A percentile compares a stretch with the other conserved stretches of the same genome.
These are phyloP conservation scores for Pempheris klunzingeri DNA, from an alignment of 2,797 vertebrate genomes.

Conservation along the genomic window DNA sequence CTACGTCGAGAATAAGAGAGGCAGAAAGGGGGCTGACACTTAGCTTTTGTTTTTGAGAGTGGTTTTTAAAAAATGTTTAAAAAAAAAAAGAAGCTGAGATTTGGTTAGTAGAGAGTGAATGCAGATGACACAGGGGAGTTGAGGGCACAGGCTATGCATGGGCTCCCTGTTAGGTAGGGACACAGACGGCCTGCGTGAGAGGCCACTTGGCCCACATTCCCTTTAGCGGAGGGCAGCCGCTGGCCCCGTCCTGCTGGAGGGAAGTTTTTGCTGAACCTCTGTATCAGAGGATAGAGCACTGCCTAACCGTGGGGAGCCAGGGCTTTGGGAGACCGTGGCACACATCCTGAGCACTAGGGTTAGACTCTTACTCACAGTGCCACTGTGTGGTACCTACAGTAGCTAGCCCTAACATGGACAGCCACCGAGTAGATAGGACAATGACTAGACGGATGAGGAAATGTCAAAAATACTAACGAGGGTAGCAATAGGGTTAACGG, in stretches of 20 bases:
- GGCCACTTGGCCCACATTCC: constrained; percentile 77
- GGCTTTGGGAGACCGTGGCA: constrained; percentile 76
- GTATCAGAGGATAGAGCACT: constrained; percentile 87
- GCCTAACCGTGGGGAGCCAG: constrained; percentile 73
- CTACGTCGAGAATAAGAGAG: constrained; percentile 37
- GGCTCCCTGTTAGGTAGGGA: constrained; percentile 80
- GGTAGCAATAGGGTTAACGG: constrained; percentile 60
- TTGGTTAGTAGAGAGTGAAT: constrained; percentile 47
- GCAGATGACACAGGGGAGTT: constrained; percentile 64
- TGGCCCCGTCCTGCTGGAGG: constrained; percentile 70
- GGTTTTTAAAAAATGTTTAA: constrained; percentile 50
- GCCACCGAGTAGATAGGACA: constrained; percentile 64
- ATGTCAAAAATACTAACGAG: constrained; percentile 60
- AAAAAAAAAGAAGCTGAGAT: constrained; percentile 48
- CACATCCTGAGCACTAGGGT: constrained; percentile 79
- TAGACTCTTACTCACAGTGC: constrained; percentile 80
- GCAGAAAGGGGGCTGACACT: constrained; percentile 46
- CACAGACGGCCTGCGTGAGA: constrained; percentile 74
- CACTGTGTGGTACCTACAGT: constrained; percentile 84
- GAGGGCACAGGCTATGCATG: constrained; percentile 80
- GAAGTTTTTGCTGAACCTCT: constrained; percentile 85
- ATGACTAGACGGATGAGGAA: constrained; percentile 62
- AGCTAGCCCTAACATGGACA: constrained; percentile 80
- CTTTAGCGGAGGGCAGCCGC: constrained; percentile 68
- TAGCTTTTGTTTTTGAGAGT: constrained; percentile 43